phyloP scores from a whole-genome alignment of 1,140 invertebrate species.

The Macrosteles quadrilineatus region DNA sequence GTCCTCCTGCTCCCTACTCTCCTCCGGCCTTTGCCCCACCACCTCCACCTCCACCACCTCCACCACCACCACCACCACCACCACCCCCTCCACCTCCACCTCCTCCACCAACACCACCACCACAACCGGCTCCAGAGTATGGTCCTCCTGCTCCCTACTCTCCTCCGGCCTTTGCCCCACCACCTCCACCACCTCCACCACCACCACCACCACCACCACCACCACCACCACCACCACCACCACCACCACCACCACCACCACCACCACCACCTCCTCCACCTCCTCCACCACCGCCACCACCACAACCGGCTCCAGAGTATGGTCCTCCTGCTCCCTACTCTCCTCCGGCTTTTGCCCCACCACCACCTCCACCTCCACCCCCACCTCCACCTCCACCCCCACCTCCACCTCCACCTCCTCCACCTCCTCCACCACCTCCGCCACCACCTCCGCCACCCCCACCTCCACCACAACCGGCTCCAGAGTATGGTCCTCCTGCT shows the following conservation, averaged over 20 bases:
- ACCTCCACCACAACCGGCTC: background rate
- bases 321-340: background rate
- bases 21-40: background rate
- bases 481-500: background rate
- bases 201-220: background rate
- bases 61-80: background rate
- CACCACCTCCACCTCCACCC: background rate
- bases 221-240: background rate
- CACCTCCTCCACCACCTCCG: background rate
- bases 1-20: background rate
- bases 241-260: too few species aligned
- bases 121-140: background rate
- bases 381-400: background rate
- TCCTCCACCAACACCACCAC: background rate
- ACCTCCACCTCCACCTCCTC: background rate
- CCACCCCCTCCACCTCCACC: conserved; percentile 2
- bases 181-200: background rate
- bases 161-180: background rate
- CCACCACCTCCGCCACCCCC: background rate
- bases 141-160: background rate
- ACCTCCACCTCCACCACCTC: background rate
- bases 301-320: background rate
- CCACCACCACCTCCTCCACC: too few species aligned
- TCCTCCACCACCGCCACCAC: background rate
- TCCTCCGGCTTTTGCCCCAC: background rate